Evolutionary conservation across 2,888 invertebrate species (phyloP), one percentile per base, ranked within the genome.

Genomic region (Aproaerema taeniolella): DNA sequence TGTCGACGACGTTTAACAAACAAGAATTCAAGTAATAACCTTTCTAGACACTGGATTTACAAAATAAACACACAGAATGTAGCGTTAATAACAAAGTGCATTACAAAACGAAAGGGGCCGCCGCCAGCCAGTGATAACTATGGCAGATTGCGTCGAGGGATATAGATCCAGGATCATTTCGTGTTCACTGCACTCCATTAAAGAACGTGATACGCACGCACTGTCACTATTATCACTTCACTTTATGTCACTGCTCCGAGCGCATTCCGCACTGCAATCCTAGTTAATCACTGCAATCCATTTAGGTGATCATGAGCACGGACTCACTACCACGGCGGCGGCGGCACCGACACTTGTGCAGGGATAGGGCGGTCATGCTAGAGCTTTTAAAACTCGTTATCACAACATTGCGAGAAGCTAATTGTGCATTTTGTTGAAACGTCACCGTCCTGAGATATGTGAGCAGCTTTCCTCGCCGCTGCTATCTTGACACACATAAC

Each of bases 191-290:
- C 77, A 82, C 68, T 75, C 61, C 61, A 57, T 60, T 61, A 55
- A 50, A 50, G 54, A 62, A 61, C 58, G 51, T 51, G 31, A 50
- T 51, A 44, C 45, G 50, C 55, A 53, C 54, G 53, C 80, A 80
- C 80, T 75, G 63, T 64, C 77, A 81, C 79, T 69, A 61, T 60
- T 65, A 63, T 66, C 82, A 82, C 80, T 77, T 52, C 80, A 81
- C 80, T 75, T 45, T 44, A 46, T 58, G 66, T 70, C 83, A 76
- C 75, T 70, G 67, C 53, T 58, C 60, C 60, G 64, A 58, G 46
- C 53, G 58, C 55, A 67, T 61, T 69, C 76, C 76, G 73, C 85
- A 86, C 86, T 86, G 85, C 85, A 85, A 86, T 86, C 85, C 85
- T 73, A 72, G 56, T 62, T 50, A 65, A 65, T 65, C 85, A 86